Base-by-base conservation (phyloP, 2,888 invertebrate species). In the Rhodophaea formosa region DNA sequence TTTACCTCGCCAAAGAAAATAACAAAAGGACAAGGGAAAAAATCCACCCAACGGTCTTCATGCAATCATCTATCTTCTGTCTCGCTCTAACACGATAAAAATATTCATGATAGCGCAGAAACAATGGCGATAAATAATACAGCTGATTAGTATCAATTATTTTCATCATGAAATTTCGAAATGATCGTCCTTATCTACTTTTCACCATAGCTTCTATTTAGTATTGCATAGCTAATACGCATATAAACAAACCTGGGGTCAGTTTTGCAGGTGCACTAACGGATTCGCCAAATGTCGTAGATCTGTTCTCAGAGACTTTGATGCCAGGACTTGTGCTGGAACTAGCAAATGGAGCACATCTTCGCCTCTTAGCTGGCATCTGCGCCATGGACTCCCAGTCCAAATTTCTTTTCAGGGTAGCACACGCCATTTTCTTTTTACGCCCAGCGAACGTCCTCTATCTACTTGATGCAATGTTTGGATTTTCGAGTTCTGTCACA, bases 371-470 rank as follows among this genome's bases (percentile, higher is more conserved):
- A 32, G 95, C 95, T 60, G 97, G 97, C 77, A 96, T 92, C 79
- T 96, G 96, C 82, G 96, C 95, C 88, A 97, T 94, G 67, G 97
- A 96, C 92, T 98, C 98, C 95, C 98, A 98, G 87, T 98, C 98
- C 81, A 97, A 93, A 84, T 96, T 95, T 88, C 98, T 94, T 93
- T 98, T 98, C 70, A 98, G 93, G 79, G 98, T 98, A 92, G 98
- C 98, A 94, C 98, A 98, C 93, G 98, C 98, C 98, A 99, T 99
- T 93, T 94, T 94, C 88, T 88, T 93, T 89, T 86, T 91, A 92
- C 92, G 92, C 93, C 92, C 91, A 93, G 85, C 85, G 88, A 93
- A 92, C 80, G 84, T 85, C 84, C 80, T 80, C 80, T 79, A 73
- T 67, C 69, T 75, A 79, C 72, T 77, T 69, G 70, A 80, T 82